Conservation (phyloP, 2,888 invertebrate species). For the Rapana venosa region DNA sequence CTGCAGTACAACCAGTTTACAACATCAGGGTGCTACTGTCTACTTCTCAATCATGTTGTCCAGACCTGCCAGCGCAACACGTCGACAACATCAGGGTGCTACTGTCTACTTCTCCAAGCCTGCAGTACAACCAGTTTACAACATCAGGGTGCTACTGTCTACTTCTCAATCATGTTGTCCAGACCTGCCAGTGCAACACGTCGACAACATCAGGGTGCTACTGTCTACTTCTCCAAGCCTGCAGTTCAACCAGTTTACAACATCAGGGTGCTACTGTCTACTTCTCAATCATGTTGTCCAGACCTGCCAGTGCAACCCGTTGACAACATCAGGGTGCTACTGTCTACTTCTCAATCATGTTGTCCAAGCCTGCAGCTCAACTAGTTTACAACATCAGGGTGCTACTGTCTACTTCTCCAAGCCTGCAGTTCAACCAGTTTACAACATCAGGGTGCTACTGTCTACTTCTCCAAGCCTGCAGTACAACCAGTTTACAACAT, state of each 20-base stretch:
- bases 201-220: too few relatives aligned
- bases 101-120: conserved; percentile 84
- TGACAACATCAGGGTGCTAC: too few relatives aligned
- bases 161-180: conserved; percentile 93
- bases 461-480: conserved; percentile 85
- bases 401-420: conserved; percentile 82
- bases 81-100: too few relatives aligned
- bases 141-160: too few relatives aligned
- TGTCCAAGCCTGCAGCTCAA: conserved; percentile 84
- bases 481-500: not conserved
- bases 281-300: conserved; percentile 95
- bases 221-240: conserved; percentile 85
- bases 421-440: conserved; percentile 78
- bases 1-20: conserved; percentile 74
- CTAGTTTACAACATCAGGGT: too few relatives aligned
- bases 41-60: conserved; percentile 93
- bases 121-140: conserved; percentile 60
- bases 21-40: too few relatives aligned
- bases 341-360: conserved; percentile 90
- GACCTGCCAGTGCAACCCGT: conserved; percentile 80
- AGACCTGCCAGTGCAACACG: conserved; percentile 81
- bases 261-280: too few relatives aligned
- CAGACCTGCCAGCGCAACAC: conserved; percentile 81
- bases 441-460: too few relatives aligned
- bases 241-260: not conserved